phyloP scores from a whole-genome alignment of 2,113 vertebrate genomes.

The Catharus minimus region DNA sequence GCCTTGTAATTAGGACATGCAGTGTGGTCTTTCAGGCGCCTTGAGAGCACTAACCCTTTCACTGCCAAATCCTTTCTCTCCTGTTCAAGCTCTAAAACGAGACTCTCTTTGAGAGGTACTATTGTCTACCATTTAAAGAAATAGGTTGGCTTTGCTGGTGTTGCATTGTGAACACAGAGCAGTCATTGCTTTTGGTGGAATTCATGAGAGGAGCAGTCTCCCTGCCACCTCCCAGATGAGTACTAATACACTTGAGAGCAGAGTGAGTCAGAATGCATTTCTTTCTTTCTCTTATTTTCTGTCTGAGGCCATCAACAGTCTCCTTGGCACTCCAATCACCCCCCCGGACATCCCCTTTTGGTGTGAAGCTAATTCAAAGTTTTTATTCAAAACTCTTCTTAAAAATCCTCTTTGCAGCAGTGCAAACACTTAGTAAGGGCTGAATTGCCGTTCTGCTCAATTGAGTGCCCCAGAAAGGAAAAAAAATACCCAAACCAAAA shows the following conservation, averaged over 20 bases:
- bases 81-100: neutral
- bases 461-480: neutral
- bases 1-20: conserved; percentile 40
- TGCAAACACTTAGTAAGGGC: neutral
- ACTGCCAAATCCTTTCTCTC: neutral
- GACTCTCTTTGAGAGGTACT: neutral
- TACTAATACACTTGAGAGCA: neutral
- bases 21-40: neutral
- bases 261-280: neutral
- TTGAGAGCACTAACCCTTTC: conserved; percentile 31
- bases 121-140: neutral
- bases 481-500: neutral
- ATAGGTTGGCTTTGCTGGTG: neutral
- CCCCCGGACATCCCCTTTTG: neutral
- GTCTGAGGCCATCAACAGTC: neutral
- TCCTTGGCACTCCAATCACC: neutral
- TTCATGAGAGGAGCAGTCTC: neutral
- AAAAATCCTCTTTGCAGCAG: neutral
- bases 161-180: neutral
- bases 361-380: neutral
- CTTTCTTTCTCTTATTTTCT: neutral
- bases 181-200: neutral
- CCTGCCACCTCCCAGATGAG: neutral
- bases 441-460: neutral
- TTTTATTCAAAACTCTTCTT: neutral